Evolutionary conservation across 1,140 invertebrate species (phyloP).

Genomic region (Ladona fulva): DNA sequence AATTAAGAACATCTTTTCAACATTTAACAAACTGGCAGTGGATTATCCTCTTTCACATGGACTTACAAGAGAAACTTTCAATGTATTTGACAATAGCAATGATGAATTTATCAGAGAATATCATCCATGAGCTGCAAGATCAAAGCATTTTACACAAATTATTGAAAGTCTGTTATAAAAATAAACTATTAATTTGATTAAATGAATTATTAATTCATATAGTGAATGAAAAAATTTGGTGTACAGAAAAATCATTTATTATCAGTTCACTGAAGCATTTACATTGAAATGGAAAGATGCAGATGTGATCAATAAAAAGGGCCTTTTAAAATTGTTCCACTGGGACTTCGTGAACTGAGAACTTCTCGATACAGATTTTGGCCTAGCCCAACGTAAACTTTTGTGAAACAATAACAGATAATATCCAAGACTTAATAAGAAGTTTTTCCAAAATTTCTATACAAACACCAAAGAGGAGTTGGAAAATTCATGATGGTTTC

Average conservation of each 20-base stretch:
- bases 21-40: too few species aligned
- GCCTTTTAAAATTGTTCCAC: neutral
- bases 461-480: neutral
- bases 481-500: neutral
- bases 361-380: neutral
- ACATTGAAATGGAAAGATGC: slow-evolving; percentile 17
- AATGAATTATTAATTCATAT: neutral
- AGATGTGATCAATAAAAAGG: slow-evolving; percentile 13
- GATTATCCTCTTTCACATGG: too few species aligned
- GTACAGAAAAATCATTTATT: slow-evolving; percentile 21
- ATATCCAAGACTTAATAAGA: neutral
- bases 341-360: neutral
- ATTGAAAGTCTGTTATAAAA: neutral
- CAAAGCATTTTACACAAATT: neutral
- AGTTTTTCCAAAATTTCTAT: neutral
- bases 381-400: neutral
- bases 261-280: slow-evolving; percentile 22
- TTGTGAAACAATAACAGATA: neutral
- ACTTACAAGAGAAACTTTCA: too few species aligned
- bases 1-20: too few species aligned
- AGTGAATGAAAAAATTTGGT: neutral
- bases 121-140: neutral
- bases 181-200: neutral
- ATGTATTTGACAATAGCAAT: too few species aligned
- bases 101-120: too few species aligned